Evolutionary conservation across 2,113 vertebrate genomes (phyloP).

Genomic region (Dinomys branickii): DNA sequence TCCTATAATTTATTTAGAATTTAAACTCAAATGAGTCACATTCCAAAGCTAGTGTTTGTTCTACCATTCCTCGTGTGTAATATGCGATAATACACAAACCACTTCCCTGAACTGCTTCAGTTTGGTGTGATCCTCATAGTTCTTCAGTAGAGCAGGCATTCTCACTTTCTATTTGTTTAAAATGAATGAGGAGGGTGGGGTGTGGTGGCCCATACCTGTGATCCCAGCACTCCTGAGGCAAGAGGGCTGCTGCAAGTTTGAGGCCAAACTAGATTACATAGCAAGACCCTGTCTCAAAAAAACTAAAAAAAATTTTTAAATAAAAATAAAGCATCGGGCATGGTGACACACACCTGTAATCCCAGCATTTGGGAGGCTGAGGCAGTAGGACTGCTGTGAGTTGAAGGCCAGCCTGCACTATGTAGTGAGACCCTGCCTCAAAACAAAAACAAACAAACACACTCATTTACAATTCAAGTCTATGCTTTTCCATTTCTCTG

Average conservation of each 20-base stretch:
- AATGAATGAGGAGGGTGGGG: neutral
- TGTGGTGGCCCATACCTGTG: neutral
- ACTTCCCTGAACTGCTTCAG: neutral
- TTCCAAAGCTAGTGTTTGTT: constrained; percentile 5
- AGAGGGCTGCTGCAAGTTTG: neutral
- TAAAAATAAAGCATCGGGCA: neutral
- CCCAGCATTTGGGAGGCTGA: neutral
- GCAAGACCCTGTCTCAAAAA: neutral
- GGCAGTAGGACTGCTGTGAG: neutral
- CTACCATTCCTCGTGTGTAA: neutral
- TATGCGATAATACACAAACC: neutral
- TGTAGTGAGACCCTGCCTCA: neutral
- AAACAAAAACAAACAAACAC: neutral
- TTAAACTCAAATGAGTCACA: constrained; percentile 29
- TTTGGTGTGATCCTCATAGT: constrained; percentile 21
- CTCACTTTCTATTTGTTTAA: neutral
- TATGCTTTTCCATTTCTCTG: neutral
- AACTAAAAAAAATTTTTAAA: neutral
- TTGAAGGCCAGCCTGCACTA: neutral
- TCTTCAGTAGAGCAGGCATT: neutral
- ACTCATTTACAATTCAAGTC: neutral
- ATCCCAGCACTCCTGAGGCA: neutral
- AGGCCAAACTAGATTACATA: neutral
- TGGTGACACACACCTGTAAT: neutral
- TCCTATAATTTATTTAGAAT: neutral